A percentile compares a stretch with the other conserved stretches of the same genome.
Conservation (phyloP, 1,140 invertebrate genomes). For the Aphidius gifuensis region DNA sequence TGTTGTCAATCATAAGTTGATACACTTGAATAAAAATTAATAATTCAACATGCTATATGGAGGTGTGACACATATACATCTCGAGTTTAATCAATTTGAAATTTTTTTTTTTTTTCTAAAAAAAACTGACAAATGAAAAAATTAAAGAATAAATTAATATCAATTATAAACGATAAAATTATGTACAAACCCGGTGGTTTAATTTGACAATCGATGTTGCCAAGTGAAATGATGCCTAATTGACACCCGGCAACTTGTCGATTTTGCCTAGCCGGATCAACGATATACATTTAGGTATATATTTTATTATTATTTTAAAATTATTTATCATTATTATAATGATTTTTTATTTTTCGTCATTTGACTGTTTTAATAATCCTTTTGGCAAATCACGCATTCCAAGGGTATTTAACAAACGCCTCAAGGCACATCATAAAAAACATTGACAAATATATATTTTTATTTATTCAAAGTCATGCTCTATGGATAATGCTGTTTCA, state of each 20-base stretch:
- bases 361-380: slow-evolving; percentile 23
- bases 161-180: slow-evolving; percentile 13
- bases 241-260: slow-evolving; percentile 21
- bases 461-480: too few relatives aligned
- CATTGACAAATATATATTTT: too few relatives aligned
- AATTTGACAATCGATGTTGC: slow-evolving; percentile 20
- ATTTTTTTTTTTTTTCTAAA: too few relatives aligned
- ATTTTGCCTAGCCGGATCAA: background rate
- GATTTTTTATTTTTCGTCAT: background rate
- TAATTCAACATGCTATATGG: too few relatives aligned
- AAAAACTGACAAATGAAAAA: background rate
- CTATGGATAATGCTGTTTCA: too few relatives aligned
- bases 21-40: too few relatives aligned
- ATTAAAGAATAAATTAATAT: slow-evolving; percentile 13
- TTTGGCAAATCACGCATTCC: slow-evolving; percentile 18
- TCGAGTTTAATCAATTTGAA: too few relatives aligned
- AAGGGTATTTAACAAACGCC: slow-evolving; percentile 15
- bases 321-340: too few relatives aligned
- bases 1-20: too few relatives aligned
- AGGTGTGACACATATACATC: too few relatives aligned
- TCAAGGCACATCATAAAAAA: slow-evolving; percentile 1
- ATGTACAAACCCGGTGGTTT: slow-evolving; percentile 15
- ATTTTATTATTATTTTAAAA: too few relatives aligned
- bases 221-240: slow-evolving; percentile 16
- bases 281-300: too few relatives aligned